Percentiles rank a stretch among this genome's conserved stretches.
Evolutionary conservation across 2,113 vertebrate genomes (phyloP).

Genomic region (Chrysochloris asiatica): DNA sequence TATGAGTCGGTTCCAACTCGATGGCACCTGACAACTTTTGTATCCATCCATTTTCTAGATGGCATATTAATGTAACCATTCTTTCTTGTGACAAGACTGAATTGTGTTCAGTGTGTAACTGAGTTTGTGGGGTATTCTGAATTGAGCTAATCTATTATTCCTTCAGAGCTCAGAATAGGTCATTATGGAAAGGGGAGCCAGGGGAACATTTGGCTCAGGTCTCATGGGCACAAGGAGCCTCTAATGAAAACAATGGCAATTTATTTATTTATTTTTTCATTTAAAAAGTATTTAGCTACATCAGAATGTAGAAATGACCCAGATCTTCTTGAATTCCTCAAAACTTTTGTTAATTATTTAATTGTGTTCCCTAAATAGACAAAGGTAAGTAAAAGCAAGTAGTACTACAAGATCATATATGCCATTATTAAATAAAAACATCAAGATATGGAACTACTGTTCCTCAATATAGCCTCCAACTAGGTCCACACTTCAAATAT

Average conservation of each 20-base stretch:
- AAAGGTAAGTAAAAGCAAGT: too few species aligned
- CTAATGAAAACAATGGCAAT: background rate
- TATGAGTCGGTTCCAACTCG: too few species aligned
- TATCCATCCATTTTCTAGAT: background rate
- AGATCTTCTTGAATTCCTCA: constrained; percentile 16
- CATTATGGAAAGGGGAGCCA: background rate
- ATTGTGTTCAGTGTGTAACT: background rate
- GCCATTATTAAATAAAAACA: too few species aligned
- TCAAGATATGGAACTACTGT: too few species aligned
- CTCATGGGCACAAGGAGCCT: background rate
- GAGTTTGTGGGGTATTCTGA: background rate
- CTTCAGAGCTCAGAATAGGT: background rate
- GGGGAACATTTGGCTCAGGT: background rate
- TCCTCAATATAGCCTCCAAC: too few species aligned
- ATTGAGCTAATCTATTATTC: background rate
- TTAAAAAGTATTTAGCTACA: background rate
- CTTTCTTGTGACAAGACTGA: background rate
- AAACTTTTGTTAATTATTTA: background rate
- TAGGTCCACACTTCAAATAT: too few species aligned
- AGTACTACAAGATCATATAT: too few species aligned
- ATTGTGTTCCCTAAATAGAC: background rate
- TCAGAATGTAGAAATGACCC: background rate
- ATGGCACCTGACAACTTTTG: too few species aligned
- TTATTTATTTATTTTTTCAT: background rate
- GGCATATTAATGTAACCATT: background rate